Base-by-base conservation (phyloP, 2,113 vertebrate genomes). In the Dicaeum eximium region DNA sequence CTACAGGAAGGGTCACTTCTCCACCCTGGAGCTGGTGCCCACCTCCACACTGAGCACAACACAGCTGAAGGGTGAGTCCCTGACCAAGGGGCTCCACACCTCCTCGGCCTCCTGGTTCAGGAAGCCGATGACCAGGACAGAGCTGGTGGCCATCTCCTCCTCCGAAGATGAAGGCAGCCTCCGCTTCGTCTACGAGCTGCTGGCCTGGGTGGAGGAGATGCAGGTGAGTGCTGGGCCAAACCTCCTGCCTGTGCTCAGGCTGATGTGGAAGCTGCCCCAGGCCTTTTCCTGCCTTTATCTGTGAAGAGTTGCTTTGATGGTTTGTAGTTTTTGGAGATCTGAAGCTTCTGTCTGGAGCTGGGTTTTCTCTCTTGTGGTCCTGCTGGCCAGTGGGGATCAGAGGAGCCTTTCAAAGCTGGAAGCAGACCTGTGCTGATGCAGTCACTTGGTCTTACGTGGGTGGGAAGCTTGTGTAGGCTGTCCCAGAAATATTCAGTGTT, bases 141-240 rank as follows among this genome's bases (percentile, higher is more conserved):
- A 99, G 95, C 98, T 99, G 93, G 98, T 99, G 95, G 98, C 99
- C 96, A 98, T 99, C 97, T 99, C 99, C 2, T 99, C 99, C 35
- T 99, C 99, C 0, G 99, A 99, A 93, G 99, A 99, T 7, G 99
- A 99, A 79, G 99, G 99, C 72, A 99, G 97, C 95, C 98, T 99
- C 66, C 98, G 99, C 92, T 99, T 99, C 40, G 99, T 99, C 86
- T 99, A 99, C 10, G 99, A 99, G 96, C 98, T 99, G 82, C 98
- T 99, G 22, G 98, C 99, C 75, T 99, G 99, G 99, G 99, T 99
- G 95, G 99, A 99, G 97, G 99, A 99, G 95, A 99, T 99, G 24
- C 99, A 99, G 98, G 99, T 99, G 90, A 11, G 97, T 67, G 9
- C 44, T 16, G n/a, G 37, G 24, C 50, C 44, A 16, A 3, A 3